These are phyloP conservation scores for Lucilia cuprina DNA, from an alignment of 1,140 invertebrate species.

Conservation along the genomic window DNA sequence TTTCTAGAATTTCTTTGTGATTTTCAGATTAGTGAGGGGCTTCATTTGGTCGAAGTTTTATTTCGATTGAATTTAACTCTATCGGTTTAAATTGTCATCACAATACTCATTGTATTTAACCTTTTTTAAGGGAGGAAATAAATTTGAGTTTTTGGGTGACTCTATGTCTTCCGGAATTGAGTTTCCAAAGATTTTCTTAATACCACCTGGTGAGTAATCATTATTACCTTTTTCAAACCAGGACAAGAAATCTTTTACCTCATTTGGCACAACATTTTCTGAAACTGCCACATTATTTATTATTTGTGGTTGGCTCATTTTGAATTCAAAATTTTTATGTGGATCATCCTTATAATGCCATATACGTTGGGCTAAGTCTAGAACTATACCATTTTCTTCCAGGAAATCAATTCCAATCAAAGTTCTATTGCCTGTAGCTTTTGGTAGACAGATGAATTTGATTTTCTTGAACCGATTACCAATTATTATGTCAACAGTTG, in stretches of 20 bases:
- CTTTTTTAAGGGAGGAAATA: not conserved
- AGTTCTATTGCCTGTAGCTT: conserved; percentile 36
- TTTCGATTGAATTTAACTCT: not conserved
- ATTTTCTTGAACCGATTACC: conserved; percentile 34
- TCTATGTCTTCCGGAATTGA: conserved; percentile 21
- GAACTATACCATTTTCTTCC: conserved; percentile 27
- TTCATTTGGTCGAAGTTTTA: not conserved
- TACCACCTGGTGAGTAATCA: conserved; percentile 11
- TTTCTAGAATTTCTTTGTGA: not conserved
- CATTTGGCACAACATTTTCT: not conserved
- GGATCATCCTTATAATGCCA: conserved; percentile 37
- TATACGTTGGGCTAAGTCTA: conserved; percentile 25
- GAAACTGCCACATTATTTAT: not conserved
- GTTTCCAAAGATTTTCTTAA: conserved; percentile 10
- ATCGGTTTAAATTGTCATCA: not conserved
- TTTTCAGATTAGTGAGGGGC: not conserved
- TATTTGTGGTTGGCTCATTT: not conserved
- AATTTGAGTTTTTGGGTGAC: not conserved
- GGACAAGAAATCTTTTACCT: not conserved
- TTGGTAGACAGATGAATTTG: conserved; percentile 36
- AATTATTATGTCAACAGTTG: conserved; percentile 31
- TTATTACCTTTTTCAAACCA: not conserved
- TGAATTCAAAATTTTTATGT: conserved; percentile 10
- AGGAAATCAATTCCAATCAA: conserved; percentile 38
- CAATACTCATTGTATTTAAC: not conserved